These are phyloP conservation scores for Venustaconcha ellipsiformis DNA, from an alignment of 1,140 invertebrate species.

Conservation along the genomic window DNA sequence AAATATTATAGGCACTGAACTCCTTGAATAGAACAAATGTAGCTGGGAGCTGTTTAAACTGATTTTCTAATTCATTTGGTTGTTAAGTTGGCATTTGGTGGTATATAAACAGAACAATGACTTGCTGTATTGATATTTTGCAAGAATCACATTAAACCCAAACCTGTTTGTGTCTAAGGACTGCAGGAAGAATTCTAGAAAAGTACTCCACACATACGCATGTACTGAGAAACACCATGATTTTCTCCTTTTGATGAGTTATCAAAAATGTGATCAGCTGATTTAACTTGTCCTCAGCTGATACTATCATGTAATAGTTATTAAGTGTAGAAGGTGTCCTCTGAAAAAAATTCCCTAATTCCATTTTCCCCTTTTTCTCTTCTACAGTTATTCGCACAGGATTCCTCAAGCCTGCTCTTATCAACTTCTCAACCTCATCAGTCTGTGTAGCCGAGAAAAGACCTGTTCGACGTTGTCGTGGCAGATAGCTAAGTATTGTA, in stretches of 20 bases:
- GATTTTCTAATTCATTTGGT: too few relatives aligned
- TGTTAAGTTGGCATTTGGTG: too few relatives aligned
- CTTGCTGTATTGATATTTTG: background rate
- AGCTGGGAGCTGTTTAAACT: too few relatives aligned
- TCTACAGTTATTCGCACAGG: constrained; percentile 92
- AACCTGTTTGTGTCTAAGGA: constrained; percentile 41
- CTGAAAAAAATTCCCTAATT: constrained; percentile 36
- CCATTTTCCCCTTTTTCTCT: constrained; percentile 75
- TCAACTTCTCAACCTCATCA: constrained; percentile 90
- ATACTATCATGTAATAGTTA: constrained; percentile 87
- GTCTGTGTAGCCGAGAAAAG: constrained; percentile 99
- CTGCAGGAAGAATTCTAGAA: constrained; percentile 75
- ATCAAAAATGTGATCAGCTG: constrained; percentile 82
- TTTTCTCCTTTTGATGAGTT: constrained; percentile 78
- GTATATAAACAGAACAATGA: too few relatives aligned
- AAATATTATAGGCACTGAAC: too few relatives aligned
- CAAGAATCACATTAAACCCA: constrained; percentile 6
- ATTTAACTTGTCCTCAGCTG: constrained; percentile 82
- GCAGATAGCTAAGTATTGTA: constrained; percentile 90
- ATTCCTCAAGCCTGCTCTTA: constrained; percentile 94
- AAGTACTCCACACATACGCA: constrained; percentile 98
- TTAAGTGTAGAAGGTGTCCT: constrained; percentile 85
- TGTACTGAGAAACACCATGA: constrained; percentile 94
- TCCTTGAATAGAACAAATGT: too few relatives aligned
- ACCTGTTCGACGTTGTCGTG: constrained; percentile 93